Conservation (phyloP, 2,113 vertebrate genomes). For the Ellobius talpinus region DNA sequence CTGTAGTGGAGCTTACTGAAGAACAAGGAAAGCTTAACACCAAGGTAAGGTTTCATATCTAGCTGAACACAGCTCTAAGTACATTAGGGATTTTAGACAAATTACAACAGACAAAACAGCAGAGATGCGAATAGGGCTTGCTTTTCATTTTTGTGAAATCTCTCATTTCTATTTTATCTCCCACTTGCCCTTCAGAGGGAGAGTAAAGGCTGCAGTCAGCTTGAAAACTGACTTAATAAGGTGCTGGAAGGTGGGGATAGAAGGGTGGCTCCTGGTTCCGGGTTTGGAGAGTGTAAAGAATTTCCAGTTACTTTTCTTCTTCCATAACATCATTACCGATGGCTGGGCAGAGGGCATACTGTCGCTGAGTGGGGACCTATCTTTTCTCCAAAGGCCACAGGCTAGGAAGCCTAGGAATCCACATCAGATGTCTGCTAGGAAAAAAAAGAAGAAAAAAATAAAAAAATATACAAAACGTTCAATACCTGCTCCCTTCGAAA, state of each 20-base stretch:
- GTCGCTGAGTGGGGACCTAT: neutral
- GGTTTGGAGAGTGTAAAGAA: constrained; percentile 1
- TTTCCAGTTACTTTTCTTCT: constrained; percentile 48
- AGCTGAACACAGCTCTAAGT: neutral
- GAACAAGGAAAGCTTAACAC: neutral
- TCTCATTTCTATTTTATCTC: constrained; percentile 22
- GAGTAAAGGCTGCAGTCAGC: constrained; percentile 20
- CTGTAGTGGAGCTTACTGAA: neutral
- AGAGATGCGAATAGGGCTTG: constrained; percentile 9
- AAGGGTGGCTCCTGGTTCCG: neutral
- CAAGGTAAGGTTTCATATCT: neutral
- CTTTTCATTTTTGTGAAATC: constrained; percentile 43
- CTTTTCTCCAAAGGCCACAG: neutral
- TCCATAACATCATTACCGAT: neutral
- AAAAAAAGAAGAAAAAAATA: neutral
- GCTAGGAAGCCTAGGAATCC: constrained; percentile 23
- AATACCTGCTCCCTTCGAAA: constrained; percentile 31
- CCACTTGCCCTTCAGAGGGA: constrained; percentile 22
- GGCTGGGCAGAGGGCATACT: neutral
- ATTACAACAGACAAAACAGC: neutral
- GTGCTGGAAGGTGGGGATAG: neutral
- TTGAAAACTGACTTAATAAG: constrained; percentile 40
- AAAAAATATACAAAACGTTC: neutral
- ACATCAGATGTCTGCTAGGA: constrained; percentile 46
- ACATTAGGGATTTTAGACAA: constrained; percentile 36